Percentiles rank a stretch among this genome's conserved stretches.
Evolutionary conservation across 2,113 vertebrate genomes (phyloP).

Genomic region (Corynorhinus townsendii): DNA sequence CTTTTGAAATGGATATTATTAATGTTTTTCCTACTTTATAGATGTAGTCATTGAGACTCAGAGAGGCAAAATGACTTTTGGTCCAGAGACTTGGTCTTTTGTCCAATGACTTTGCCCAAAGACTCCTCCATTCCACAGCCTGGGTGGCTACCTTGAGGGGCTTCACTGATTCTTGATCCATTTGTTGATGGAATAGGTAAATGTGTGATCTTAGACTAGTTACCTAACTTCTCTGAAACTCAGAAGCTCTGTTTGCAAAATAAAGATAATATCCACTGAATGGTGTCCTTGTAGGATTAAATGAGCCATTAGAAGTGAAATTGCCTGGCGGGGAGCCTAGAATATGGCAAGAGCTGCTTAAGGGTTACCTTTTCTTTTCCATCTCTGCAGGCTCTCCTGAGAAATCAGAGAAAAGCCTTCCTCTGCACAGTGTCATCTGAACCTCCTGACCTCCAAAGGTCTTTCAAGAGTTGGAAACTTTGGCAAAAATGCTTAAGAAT

Average conservation of each 20-base stretch:
- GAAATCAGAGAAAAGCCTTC: background rate
- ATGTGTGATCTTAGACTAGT: slow-evolving; percentile 3
- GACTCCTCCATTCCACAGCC: background rate
- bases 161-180: background rate
- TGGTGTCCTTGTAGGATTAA: slow-evolving; percentile 42
- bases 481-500: background rate
- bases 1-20: background rate
- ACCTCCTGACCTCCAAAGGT: background rate
- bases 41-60: slow-evolving; percentile 11
- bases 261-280: slow-evolving; percentile 31
- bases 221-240: slow-evolving; percentile 33
- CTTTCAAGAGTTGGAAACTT: slow-evolving; percentile 14
- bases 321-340: slow-evolving; percentile 24
- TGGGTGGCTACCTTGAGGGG: background rate
- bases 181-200: background rate
- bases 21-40: slow-evolving; percentile 12
- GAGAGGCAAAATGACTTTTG: background rate
- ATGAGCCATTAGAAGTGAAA: slow-evolving; percentile 49
- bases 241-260: slow-evolving; percentile 32
- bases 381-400: background rate
- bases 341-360: background rate
- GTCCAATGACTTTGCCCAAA: background rate
- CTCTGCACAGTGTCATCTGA: background rate
- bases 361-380: background rate
- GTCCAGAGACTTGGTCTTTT: background rate